Evolutionary conservation across 2,113 vertebrate genomes (phyloP), one percentile per base, ranked within the genome.

Genomic region (Seriola quinqueradiata): DNA sequence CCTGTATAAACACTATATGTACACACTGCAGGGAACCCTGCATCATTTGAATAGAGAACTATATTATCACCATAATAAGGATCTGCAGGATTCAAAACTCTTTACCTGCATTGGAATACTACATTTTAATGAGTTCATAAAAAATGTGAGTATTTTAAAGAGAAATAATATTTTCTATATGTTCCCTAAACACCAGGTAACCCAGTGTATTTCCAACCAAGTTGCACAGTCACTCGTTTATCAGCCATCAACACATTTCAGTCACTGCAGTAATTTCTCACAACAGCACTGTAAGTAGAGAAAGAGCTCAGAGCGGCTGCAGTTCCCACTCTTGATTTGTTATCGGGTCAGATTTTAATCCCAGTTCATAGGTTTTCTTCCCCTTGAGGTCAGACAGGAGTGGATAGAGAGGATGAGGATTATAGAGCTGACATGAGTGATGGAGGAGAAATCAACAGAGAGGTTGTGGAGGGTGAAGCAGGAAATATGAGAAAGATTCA

Each of bases 331-430:
- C 66, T 50, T 63, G 72, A 73, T 72, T 81, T 78, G 75, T 79
- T 87, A 87, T 87, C 87, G 70, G 81, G 63, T 69, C 32, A 67
- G 79, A 87, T 58, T 89, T 86, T 87, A 90, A 92, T 91, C 86
- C 85, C 64, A 71, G 61, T 88, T 88, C 44, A 89, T 60, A 75
- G 84, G 77, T 82, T 84, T 78, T 77, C 82, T 78, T 74, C 65
- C 71, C 78, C 75, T 70, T 73, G 46, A 88, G 65, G 85, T 87
- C 70, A 88, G 77, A 70, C 78, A 69, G 55, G 55, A 81, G 81
- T 6, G 2, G 79, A 75, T 72, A 83, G 66, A 83, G 55, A 81
- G 75, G 85, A 25, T 75, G 82, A 72, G 81, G 87, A 92, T 90
- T 91, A 86, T 44, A 74, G 81, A 79, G 59, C 54, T 63, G 77